Base-by-base conservation (phyloP, 2,113 vertebrate species). In the Clupea harengus region DNA sequence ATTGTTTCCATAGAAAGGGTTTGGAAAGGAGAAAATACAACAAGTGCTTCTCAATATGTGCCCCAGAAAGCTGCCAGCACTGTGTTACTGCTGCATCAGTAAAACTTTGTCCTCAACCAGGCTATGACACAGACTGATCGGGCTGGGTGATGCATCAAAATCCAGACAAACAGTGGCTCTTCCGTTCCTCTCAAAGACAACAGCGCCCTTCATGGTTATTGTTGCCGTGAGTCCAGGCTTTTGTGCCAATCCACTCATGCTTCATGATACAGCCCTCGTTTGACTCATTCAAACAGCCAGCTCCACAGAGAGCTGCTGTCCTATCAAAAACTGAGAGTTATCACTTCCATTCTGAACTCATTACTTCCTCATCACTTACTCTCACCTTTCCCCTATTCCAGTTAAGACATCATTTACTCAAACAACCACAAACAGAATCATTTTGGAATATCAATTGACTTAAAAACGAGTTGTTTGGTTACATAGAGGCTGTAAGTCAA, bases 101-200 rank as follows among this genome's bases (percentile, higher is more conserved):
- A 39, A 32, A 32, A 39, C 54, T 78, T 78, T 78, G 72, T 78
- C 72, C 72, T 78, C 72, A 32, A 32, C 72, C 28, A 3, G 72
- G 13, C 28, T 32, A 32, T 13, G 25, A 72, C 64, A 72, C 64
- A 72, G 64, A 15, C 10, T 32, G 15, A 44, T 17, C 72, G 28
- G 72, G 72, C 72, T 13, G 72, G 28, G 72, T 39, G 72, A 78
- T 78, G 72, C 72, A 78, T 78, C 72, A 78, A 15, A 39, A 39
- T 39, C 72, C 72, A 78, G 72, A 78, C 72, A 78, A 78, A 78
- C 72, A 78, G 72, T 78, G 72, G 72, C 72, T 78, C 72, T 39
- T 78, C 72, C 72, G 13, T 17, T 78, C 28, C 72, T 9, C 72
- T 78, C 72, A 32, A 32, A 78, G 72, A 78, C 72, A 78, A 78